These are phyloP conservation scores for Trididemnum clinides DNA, from an alignment of 23 tunicate genomes.

Conservation along the genomic window DNA sequence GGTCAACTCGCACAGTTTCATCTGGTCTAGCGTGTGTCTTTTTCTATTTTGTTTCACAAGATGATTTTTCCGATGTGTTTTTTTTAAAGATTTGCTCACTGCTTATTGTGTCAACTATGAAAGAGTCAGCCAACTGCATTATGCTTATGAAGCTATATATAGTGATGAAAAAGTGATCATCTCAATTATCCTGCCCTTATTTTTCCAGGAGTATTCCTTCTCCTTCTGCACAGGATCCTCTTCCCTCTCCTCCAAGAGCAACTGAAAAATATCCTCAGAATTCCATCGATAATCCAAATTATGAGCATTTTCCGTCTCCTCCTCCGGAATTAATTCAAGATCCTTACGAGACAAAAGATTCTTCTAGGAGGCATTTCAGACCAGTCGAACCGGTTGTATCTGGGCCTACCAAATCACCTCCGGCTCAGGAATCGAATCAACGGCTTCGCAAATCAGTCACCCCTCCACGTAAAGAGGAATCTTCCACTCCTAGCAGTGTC, in stretches of 20 bases:
- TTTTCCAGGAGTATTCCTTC: neutral
- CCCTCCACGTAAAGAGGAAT: neutral
- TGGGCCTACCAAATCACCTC: neutral
- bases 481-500: neutral
- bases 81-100: too few species aligned
- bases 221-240: slow-evolving; percentile 1
- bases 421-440: neutral
- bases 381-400: neutral
- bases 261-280: too few species aligned
- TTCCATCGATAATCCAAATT: slow-evolving; percentile 74
- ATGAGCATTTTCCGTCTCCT: slow-evolving; percentile 63
- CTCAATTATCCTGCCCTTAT: too few species aligned
- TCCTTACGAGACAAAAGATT: neutral
- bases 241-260: slow-evolving; percentile 17
- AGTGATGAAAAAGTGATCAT: too few species aligned
- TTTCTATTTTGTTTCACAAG: too few species aligned
- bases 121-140: too few species aligned
- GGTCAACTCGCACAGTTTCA: too few species aligned
- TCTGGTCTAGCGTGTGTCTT: too few species aligned
- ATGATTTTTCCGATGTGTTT: too few species aligned
- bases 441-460: neutral
- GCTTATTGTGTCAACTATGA: too few species aligned
- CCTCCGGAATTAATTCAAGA: slow-evolving; percentile 21
- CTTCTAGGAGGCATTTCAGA: neutral
- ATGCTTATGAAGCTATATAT: too few species aligned